phyloP scores from a whole-genome alignment of 2,888 invertebrate genomes.

The Opisthograptis luteolata region DNA sequence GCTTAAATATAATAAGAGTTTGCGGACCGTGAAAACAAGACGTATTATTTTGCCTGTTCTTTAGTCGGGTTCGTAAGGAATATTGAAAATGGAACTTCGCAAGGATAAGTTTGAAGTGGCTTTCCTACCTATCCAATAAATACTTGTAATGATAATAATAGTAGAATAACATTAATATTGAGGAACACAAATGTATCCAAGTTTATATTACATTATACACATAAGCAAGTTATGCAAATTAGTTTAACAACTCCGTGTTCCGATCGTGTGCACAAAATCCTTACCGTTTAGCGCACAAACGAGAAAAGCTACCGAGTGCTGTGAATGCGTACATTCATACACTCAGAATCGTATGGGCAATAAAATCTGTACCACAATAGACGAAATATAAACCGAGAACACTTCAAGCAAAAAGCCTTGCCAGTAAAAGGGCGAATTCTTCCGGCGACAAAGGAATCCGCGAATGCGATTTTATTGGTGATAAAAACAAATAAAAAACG shows the following conservation, averaged over 20 bases:
- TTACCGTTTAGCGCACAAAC: conserved; percentile 17
- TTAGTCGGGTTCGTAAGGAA: no score
- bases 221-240: background rate
- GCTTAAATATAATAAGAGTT: no score
- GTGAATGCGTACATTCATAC: conserved; percentile 19
- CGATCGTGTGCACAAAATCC: conserved; percentile 13
- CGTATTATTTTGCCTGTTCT: no score
- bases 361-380: conserved; percentile 48
- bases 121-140: no score
- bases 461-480: conserved; percentile 65
- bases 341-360: conserved; percentile 32
- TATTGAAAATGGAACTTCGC: no score
- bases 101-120: no score
- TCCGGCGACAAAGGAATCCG: conserved; percentile 55
- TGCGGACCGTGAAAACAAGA: no score
- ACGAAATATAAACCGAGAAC: conserved; percentile 48
- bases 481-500: conserved; percentile 74
- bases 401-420: conserved; percentile 51
- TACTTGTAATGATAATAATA: no score
- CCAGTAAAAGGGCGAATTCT: conserved; percentile 41
- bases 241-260: conserved; percentile 8
- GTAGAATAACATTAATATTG: no score
- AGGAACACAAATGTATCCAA: background rate
- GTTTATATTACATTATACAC: background rate
- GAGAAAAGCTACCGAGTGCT: conserved; percentile 17